Evolutionary conservation across 2,888 invertebrate genomes (phyloP).

Genomic region (Thymelicus sylvestris): DNA sequence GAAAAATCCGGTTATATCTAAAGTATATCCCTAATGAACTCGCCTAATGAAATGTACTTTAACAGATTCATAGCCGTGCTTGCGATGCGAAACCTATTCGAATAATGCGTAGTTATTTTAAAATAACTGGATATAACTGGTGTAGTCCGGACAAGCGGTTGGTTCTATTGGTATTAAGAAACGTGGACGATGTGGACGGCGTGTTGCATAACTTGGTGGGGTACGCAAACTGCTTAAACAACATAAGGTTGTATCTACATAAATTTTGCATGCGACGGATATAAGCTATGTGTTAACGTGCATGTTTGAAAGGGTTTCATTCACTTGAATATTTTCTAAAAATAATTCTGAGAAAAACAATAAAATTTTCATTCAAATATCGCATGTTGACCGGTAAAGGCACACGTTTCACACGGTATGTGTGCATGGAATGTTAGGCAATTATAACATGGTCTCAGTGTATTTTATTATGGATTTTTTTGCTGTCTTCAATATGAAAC

Average conservation of each 20-base stretch:
- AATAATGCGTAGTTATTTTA: slow-evolving; percentile 57
- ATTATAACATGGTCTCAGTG: neutral
- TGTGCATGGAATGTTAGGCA: neutral
- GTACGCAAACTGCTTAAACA: slow-evolving; percentile 46
- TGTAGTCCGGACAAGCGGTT: slow-evolving; percentile 53
- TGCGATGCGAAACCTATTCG: slow-evolving; percentile 46
- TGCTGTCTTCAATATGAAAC: neutral
- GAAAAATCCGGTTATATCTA: neutral
- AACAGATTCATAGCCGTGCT: slow-evolving; percentile 8
- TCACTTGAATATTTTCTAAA: neutral
- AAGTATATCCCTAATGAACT: neutral
- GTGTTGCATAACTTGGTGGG: slow-evolving; percentile 63
- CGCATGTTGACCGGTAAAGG: too few species aligned
- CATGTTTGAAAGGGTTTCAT: neutral
- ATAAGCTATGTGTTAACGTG: slow-evolving; percentile 20
- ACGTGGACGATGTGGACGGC: slow-evolving; percentile 56
- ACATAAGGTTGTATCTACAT: slow-evolving; percentile 14
- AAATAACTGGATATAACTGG: slow-evolving; percentile 62
- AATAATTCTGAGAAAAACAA: too few species aligned
- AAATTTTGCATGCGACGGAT: slow-evolving; percentile 38
- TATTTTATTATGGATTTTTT: neutral
- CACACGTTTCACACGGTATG: neutral
- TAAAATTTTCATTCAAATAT: too few species aligned
- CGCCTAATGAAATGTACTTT: neutral
- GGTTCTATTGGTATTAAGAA: slow-evolving; percentile 60